Evolutionary conservation across 1,140 invertebrate genomes (phyloP).

Genomic region (Drosophila truncata): DNA sequence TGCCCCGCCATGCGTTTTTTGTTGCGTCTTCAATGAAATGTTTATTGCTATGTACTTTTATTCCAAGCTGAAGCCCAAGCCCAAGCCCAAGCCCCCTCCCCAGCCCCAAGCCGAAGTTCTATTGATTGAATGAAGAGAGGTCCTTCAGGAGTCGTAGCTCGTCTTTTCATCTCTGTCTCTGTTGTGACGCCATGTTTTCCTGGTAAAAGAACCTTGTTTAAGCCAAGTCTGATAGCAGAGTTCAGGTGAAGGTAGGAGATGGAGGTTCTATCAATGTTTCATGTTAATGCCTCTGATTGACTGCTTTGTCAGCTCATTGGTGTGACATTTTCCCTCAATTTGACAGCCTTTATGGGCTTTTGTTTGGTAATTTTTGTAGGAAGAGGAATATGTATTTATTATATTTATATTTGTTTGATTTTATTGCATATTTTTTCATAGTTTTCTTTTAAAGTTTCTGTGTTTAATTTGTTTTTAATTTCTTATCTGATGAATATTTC

Average conservation of each 20-base stretch:
- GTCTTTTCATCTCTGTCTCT: constrained; percentile 19
- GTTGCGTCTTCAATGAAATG: constrained; percentile 60
- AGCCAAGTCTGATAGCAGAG: constrained; percentile 11
- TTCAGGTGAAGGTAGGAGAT: neutral
- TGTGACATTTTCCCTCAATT: constrained; percentile 25
- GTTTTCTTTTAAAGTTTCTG: neutral
- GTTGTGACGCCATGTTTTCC: constrained; percentile 27
- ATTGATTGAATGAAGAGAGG: constrained; percentile 39
- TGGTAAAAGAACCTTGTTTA: constrained; percentile 19
- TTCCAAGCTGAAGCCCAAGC: neutral
- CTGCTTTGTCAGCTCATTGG: constrained; percentile 25
- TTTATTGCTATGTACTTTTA: constrained; percentile 57
- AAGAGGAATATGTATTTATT: neutral
- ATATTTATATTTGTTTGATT: too few species aligned
- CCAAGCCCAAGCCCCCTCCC: neutral
- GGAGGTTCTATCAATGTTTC: constrained; percentile 42
- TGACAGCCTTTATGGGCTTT: neutral
- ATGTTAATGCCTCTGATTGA: constrained; percentile 46
- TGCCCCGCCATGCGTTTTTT: constrained; percentile 49
- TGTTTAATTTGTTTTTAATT: constrained; percentile 1
- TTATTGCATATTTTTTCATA: neutral
- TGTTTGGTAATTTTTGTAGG: neutral
- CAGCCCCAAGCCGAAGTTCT: constrained; percentile 9
- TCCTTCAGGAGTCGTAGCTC: constrained; percentile 26
- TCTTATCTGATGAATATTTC: neutral